A percentile compares a stretch with the other conserved stretches of the same genome.
Conservation (phyloP, 2,888 invertebrate genomes). For the Conus canariensis region DNA sequence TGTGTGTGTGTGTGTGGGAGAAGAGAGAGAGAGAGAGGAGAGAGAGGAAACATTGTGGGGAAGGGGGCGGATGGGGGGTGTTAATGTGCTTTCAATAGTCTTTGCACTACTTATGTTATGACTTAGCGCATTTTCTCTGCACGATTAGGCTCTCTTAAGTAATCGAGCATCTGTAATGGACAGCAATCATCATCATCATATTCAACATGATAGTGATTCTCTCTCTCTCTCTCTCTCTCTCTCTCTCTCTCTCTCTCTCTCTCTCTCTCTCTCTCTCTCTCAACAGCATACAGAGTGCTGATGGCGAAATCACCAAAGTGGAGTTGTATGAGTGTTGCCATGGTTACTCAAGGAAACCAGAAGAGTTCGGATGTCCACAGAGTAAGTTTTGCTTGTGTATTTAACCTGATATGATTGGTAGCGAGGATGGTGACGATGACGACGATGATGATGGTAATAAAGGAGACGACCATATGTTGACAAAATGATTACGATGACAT, state of each 20-base stretch:
- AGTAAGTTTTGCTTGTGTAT: conserved; percentile 63
- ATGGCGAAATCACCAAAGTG: conserved; percentile 83
- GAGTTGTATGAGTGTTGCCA: conserved; percentile 86
- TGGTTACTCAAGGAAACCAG: conserved; percentile 81
- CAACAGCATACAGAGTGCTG: conserved; percentile 82
- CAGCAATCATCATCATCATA: no score
- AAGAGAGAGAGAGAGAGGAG: not conserved
- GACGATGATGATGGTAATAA: no score
- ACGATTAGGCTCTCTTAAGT: no score
- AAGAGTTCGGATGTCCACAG: conserved; percentile 80
- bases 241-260: not conserved
- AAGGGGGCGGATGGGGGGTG: no score
- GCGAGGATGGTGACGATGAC: not conserved
- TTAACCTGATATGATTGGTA: not conserved
- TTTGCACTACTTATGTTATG: no score
- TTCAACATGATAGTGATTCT: not conserved
- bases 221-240: conserved; percentile 11
- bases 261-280: not conserved
- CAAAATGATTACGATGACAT: no score
- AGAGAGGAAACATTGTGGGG: no score
- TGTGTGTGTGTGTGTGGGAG: conserved; percentile 25
- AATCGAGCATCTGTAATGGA: no score
- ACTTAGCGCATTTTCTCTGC: no score
- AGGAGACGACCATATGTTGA: no score
- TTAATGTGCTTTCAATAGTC: no score